Conservation (phyloP, 2,797 vertebrate species). For the Tokudaia tokunoshimensis region DNA sequence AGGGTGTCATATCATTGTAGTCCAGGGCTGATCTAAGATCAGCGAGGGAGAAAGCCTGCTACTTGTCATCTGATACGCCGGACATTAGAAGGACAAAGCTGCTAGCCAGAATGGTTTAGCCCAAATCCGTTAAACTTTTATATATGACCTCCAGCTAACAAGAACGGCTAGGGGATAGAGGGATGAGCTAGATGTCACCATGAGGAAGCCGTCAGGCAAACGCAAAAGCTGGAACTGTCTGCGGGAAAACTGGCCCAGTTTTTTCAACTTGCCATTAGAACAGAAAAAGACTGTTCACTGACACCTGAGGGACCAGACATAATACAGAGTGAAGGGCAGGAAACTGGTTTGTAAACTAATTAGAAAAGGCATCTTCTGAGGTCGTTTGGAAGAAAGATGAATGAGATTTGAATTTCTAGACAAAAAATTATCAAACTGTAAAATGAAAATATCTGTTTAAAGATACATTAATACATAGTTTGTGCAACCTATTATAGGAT, state of each 20-base stretch:
- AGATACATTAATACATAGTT: constrained; percentile 35
- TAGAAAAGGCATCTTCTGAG: constrained; percentile 33
- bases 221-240: constrained; percentile 41
- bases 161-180: not conserved
- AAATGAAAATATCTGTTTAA: constrained; percentile 40
- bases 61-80: not conserved
- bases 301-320: not conserved
- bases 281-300: not conserved
- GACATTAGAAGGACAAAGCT: not conserved
- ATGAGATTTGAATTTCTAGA: constrained; percentile 23
- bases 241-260: constrained; percentile 25
- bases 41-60: not conserved
- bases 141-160: not conserved
- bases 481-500: not conserved
- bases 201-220: not conserved
- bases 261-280: not conserved
- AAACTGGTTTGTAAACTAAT: not conserved
- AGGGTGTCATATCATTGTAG: not conserved
- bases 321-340: not conserved
- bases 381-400: not conserved
- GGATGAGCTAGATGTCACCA: not conserved
- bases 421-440: constrained; percentile 11
- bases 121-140: not conserved
- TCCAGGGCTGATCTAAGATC: not conserved
- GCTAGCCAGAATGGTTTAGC: constrained; percentile 13